Evolutionary conservation across 2,888 invertebrate species (phyloP).

Genomic region (Operophtera brumata): DNA sequence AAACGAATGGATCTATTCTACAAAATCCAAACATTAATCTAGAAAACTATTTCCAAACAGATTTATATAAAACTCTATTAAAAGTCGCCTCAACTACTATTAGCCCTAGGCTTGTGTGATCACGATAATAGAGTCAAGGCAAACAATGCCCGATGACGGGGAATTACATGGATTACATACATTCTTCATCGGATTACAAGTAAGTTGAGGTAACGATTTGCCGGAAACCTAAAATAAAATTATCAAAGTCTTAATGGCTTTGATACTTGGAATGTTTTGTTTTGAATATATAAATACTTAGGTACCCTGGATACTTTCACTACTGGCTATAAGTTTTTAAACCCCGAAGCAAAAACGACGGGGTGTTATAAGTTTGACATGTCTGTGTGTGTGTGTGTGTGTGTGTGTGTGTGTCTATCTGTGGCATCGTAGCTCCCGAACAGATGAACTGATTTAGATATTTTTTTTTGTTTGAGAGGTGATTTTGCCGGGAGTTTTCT

Average conservation of each 20-base stretch:
- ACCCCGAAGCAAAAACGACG: too few species aligned
- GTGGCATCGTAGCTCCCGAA: too few species aligned
- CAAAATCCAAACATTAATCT: conserved; percentile 5
- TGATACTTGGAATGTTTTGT: neutral
- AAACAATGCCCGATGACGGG: conserved; percentile 13
- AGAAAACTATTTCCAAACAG: conserved; percentile 8
- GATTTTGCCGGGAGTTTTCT: too few species aligned
- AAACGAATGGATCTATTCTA: too few species aligned
- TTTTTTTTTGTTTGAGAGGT: too few species aligned
- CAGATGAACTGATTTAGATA: too few species aligned
- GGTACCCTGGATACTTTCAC: neutral
- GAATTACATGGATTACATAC: conserved; percentile 15
- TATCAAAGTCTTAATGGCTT: conserved; percentile 8
- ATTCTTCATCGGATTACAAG: conserved; percentile 12
- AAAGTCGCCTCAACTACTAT: conserved; percentile 3
- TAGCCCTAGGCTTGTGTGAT: conserved; percentile 19
- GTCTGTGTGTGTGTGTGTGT: too few species aligned
- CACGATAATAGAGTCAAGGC: conserved; percentile 19
- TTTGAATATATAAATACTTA: neutral
- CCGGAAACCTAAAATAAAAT: conserved; percentile 18
- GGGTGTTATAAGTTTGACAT: too few species aligned
- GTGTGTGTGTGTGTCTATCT: too few species aligned
- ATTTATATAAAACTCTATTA: conserved; percentile 9
- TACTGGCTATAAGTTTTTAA: too few species aligned
- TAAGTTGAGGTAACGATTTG: conserved; percentile 8